Base-by-base conservation (phyloP, 1,140 invertebrate species). In the Tetranychus urticae region DNA sequence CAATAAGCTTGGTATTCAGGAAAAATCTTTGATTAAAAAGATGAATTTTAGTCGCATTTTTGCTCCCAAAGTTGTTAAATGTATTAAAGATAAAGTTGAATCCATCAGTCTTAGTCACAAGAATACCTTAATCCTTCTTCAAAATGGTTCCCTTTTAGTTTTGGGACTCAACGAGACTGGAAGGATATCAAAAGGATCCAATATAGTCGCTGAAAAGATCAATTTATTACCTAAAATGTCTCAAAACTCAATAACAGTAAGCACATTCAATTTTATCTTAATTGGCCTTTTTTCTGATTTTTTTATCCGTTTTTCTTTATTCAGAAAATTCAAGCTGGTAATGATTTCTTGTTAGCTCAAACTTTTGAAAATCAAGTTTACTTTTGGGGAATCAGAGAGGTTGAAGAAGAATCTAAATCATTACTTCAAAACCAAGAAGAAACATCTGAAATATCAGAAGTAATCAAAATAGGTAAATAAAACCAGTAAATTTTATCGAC, bases 1-100 rank as follows among this genome's bases (percentile, higher is more conserved):
- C 66, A 84, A 83, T 67, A 83, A 83, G 70, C 73, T 85, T 1
- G 83, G 81, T 35, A 72, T 85, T 13, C 75, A 77, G 63, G 73
- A 74, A 77, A 36, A 56, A 5, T 36, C 33, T 2, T 4, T 52
- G n/a, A 31, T 52, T 23, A n/a, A 33, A 23, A 52, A 52, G 23
- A 52, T 52, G n/a, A 31, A n/a, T 6, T 52, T 52, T 23, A 31
- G 13, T 23, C 50, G 50, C 13, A 52, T 52, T 31, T 52, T n/a
- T 33, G 50, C 8, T 31, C 50, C 50, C 1, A 52, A 52, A 52
- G 7, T n/a, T 23, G 50, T 52, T 31, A 13, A 6, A 23, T n/a
- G 50, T 7, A 31, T n/a, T 8, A 52, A 52, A 23, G 31, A 33
- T 31, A n/a, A 23, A 52, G 31, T 52, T 52, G 7, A 36, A 13